These are phyloP conservation scores for Marcusenius ussheri DNA, from an alignment of 2,113 vertebrate species.

Conservation along the genomic window DNA sequence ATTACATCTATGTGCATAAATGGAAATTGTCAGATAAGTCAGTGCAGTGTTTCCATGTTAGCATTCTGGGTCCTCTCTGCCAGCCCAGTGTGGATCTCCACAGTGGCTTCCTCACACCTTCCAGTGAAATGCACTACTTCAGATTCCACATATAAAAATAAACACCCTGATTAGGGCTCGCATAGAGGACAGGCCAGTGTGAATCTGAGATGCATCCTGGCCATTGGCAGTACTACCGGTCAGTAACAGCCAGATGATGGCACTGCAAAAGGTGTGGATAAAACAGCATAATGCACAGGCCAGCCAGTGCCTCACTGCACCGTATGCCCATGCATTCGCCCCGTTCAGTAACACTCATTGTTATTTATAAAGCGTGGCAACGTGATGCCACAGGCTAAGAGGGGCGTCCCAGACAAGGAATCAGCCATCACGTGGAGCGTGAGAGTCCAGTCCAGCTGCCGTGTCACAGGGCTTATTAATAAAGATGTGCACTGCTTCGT, in stretches of 20 bases:
- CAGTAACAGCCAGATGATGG: not conserved
- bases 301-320: not conserved
- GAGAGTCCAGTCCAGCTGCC: not conserved
- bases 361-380: not conserved
- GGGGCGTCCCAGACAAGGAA: not conserved
- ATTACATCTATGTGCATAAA: not conserved
- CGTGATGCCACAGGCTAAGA: not conserved
- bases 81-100: not conserved
- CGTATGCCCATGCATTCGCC: not conserved
- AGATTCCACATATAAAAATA: not conserved
- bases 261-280: not conserved
- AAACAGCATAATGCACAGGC: not conserved
- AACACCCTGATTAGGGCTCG: not conserved
- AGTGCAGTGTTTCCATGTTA: not conserved
- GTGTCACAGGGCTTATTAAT: not conserved
- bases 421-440: not conserved
- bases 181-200: not conserved
- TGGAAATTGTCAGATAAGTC: not conserved
- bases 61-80: not conserved
- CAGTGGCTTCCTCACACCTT: not conserved
- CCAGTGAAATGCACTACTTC: not conserved
- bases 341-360: not conserved
- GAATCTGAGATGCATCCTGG: not conserved
- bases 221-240: not conserved
- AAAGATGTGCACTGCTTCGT: not conserved